A percentile compares a stretch with the other conserved stretches of the same genome.
Conservation (phyloP, 2,113 vertebrate species). For the Dipodomys merriami region DNA sequence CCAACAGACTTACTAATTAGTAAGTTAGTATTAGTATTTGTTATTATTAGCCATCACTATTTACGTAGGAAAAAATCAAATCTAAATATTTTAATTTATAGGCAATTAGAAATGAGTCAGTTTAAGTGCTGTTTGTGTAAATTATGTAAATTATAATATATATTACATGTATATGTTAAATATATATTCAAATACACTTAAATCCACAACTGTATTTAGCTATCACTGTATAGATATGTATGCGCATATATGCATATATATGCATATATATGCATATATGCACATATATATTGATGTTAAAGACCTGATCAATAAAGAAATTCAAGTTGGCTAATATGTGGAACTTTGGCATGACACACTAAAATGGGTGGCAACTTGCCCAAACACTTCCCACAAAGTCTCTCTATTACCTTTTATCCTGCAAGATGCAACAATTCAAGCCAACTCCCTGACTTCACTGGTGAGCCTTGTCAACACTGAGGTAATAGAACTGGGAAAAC, state of each 20-base stretch:
- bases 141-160: conserved; percentile 6
- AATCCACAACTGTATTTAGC: conserved; percentile 16
- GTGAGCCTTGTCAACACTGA: conserved; percentile 65
- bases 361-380: conserved; percentile 47
- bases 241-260: too few species aligned
- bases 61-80: background rate
- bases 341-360: conserved; percentile 17
- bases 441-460: conserved; percentile 66
- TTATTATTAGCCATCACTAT: background rate
- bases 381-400: conserved; percentile 1
- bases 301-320: conserved; percentile 36
- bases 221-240: background rate
- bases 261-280: too few species aligned
- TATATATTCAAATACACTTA: background rate
- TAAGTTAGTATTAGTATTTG: too few species aligned
- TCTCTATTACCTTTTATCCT: conserved; percentile 26
- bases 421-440: conserved; percentile 57
- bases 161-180: conserved; percentile 23
- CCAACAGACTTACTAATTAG: background rate
- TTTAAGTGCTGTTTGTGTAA: conserved; percentile 13
- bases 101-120: conserved; percentile 45
- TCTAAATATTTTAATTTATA: conserved; percentile 45
- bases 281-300: background rate
- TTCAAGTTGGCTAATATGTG: background rate
- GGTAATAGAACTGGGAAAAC: conserved; percentile 61